Base-by-base conservation (phyloP, 2,888 invertebrate species). In the Macroteleia sp. region DNA sequence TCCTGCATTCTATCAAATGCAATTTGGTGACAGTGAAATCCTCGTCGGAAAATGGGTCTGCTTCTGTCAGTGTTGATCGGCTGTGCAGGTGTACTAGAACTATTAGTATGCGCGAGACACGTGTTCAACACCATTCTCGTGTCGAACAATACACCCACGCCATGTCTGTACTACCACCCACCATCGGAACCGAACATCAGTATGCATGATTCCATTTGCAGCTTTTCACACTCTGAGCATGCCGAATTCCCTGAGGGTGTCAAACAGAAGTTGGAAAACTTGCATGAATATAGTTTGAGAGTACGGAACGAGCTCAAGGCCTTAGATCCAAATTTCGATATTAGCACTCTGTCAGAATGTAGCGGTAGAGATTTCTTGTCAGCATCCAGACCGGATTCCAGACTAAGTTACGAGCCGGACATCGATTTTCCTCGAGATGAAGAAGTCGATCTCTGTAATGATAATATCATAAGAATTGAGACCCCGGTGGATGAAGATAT, bases 81-180 rank as follows among this genome's bases (percentile, higher is more conserved):
- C 79, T 96, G 96, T 91, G 94, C 96, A 79, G 96, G 96, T 77
- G 94, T 95, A 22, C 88, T 95, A 83, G 96, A 96, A 90, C 93
- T 95, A 41, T 85, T 94, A 59, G 93, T 94, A 69, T 94, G 94
- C 32, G 75, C 90, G 20, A 84, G 86, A 69, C 88, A 88, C 82
- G 84, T 86, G 41, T 73, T 85, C 19, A 82, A 88, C 48, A 83
- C 87, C 57, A 79, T 86, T 9, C 59, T 81, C 30, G 77, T 82
- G 52, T 78, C 86, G 30, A 82, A 82, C 30, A 80, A 84, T 42
- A 82, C 87, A 32, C 83, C 86, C 32, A 83, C 88, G 4, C 83
- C 85, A 1, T 85, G 85, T 57, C 75, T 84, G n/a, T 83, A 81
- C 42, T 83, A 85, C 80, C 85, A 85, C 57, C 80, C 77, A 8